Evolutionary conservation across 2,888 invertebrate genomes (phyloP).

Genomic region (Pachydiplax longipennis): DNA sequence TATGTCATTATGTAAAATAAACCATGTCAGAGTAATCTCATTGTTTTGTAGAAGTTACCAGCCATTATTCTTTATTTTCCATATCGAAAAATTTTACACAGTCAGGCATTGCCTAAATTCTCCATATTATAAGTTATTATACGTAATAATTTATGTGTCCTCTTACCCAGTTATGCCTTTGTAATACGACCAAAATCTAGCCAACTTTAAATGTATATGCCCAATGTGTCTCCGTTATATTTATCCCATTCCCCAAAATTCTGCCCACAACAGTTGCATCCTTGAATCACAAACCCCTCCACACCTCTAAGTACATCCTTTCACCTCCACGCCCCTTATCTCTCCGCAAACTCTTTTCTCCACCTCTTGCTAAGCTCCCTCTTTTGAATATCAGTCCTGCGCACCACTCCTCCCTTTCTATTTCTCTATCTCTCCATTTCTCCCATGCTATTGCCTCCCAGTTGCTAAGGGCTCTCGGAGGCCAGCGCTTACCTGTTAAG

Average conservation of each 20-base stretch:
- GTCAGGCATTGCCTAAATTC: too few relatives aligned
- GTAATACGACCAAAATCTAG: too few relatives aligned
- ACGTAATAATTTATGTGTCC: too few relatives aligned
- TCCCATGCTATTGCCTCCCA: neutral
- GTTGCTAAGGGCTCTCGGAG: conserved; percentile 28
- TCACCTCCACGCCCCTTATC: neutral
- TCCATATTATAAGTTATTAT: too few relatives aligned
- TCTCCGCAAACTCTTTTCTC: neutral
- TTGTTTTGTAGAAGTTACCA: too few relatives aligned
- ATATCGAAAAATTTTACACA: too few relatives aligned
- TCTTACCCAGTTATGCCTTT: too few relatives aligned
- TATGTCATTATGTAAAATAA: too few relatives aligned
- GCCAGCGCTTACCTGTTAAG: conserved; percentile 30
- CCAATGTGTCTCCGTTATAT: neutral
- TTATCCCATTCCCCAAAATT: neutral
- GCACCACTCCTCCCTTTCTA: neutral
- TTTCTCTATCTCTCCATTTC: neutral
- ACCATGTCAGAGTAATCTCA: too few relatives aligned
- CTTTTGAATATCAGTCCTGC: neutral
- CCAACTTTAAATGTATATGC: too few relatives aligned
- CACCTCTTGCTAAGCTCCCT: neutral
- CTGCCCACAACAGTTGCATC: neutral
- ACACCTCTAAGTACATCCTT: neutral
- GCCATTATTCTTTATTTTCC: too few relatives aligned
- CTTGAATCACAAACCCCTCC: neutral